Evolutionary conservation across 2,888 invertebrate species (phyloP).

Genomic region (Microplitis manilae): DNA sequence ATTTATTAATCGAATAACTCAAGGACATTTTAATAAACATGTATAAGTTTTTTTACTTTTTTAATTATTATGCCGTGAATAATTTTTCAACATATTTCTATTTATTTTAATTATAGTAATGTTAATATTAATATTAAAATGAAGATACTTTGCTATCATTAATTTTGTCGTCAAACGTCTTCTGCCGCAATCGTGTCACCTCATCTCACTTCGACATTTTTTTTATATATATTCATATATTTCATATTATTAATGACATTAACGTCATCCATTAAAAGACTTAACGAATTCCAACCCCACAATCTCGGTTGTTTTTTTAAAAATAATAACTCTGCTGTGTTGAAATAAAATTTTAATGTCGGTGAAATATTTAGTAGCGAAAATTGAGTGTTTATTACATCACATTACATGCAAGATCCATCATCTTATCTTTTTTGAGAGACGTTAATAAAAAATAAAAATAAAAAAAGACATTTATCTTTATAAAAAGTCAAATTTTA

Average conservation of each 20-base stretch:
- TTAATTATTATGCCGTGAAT: conserved; percentile 8
- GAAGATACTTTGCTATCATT: conserved; percentile 25
- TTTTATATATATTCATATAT: too few relatives aligned
- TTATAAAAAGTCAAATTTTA: neutral
- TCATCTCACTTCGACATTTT: neutral
- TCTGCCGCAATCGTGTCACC: neutral
- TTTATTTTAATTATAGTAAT: neutral
- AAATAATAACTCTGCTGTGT: too few relatives aligned
- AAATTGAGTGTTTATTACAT: too few relatives aligned
- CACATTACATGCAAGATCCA: too few relatives aligned
- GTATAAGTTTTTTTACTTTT: neutral
- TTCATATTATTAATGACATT: too few relatives aligned
- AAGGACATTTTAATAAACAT: conserved; percentile 7
- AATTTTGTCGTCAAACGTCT: conserved; percentile 25
- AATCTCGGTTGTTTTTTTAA: too few relatives aligned
- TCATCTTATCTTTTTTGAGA: neutral
- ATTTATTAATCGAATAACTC: neutral
- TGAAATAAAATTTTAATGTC: too few relatives aligned
- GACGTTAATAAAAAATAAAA: neutral
- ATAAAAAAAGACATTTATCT: neutral
- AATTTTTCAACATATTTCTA: neutral
- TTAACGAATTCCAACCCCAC: too few relatives aligned
- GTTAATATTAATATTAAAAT: too few relatives aligned
- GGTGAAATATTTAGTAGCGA: too few relatives aligned
- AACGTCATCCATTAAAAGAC: too few relatives aligned